Conservation (phyloP, 2,113 vertebrate genomes). For the Ibidorhyncha struthersii region DNA sequence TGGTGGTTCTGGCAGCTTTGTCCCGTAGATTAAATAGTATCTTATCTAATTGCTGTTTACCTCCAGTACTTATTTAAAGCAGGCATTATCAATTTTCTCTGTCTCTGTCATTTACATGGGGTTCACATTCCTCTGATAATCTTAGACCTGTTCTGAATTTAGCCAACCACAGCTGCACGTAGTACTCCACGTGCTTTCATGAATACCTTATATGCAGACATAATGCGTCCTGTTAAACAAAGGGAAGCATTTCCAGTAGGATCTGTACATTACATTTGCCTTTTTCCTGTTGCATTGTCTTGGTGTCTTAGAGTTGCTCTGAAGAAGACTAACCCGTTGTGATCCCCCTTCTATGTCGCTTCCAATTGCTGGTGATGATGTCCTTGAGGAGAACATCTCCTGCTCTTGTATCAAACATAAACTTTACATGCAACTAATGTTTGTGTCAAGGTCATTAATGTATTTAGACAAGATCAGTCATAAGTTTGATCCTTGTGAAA, state of each 20-base stretch:
- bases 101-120: neutral
- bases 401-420: neutral
- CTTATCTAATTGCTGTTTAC: conserved; percentile 6
- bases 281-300: neutral
- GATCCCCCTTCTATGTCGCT: neutral
- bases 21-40: neutral
- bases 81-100: neutral
- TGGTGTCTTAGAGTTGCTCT: neutral
- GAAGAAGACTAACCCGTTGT: neutral
- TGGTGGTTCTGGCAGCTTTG: neutral
- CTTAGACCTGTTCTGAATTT: neutral
- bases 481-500: neutral
- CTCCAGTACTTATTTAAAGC: neutral
- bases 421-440: neutral
- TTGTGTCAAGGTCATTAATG: neutral
- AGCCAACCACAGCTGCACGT: neutral
- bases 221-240: neutral
- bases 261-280: neutral
- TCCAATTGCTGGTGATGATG: fast-evolving
- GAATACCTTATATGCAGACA: neutral
- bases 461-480: neutral
- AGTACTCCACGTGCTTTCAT: neutral
- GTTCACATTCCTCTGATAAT: neutral
- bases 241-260: neutral
- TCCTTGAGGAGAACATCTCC: neutral